Conservation (phyloP, 2,113 vertebrate species). For the Sinocyclocheilus rhinocerous region DNA sequence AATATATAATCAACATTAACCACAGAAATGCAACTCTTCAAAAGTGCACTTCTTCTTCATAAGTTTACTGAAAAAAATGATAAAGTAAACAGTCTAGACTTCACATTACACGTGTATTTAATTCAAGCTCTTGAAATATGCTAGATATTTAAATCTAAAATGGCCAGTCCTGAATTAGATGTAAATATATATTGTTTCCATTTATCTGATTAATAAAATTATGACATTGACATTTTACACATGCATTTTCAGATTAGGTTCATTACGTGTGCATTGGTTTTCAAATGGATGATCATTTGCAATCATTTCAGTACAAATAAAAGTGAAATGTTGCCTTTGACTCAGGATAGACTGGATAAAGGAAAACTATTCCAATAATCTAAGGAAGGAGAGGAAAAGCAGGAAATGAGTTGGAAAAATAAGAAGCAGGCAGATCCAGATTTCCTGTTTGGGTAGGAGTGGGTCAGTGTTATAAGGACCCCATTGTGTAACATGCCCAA, state of each 20-base stretch:
- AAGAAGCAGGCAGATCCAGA: constrained; percentile 75
- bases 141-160: constrained; percentile 11
- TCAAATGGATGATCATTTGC: neutral
- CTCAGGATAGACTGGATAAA: constrained; percentile 29
- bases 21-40: constrained; percentile 64
- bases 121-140: constrained; percentile 15
- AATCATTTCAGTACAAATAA: neutral
- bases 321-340: constrained; percentile 19
- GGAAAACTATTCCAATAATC: constrained; percentile 69
- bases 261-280: neutral
- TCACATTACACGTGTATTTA: neutral
- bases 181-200: neutral
- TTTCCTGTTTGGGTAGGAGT: constrained; percentile 77
- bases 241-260: neutral
- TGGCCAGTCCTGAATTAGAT: neutral
- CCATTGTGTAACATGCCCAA: constrained; percentile 76
- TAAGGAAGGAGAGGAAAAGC: constrained; percentile 75
- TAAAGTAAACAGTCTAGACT: constrained; percentile 4
- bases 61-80: no score
- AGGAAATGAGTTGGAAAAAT: constrained; percentile 82
- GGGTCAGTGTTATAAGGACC: constrained; percentile 77
- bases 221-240: neutral
- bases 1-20: constrained; percentile 68
- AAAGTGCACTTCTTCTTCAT: constrained; percentile 56
- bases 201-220: neutral